Conservation (phyloP, 1,140 invertebrate species). For the Dysdera silvatica region DNA sequence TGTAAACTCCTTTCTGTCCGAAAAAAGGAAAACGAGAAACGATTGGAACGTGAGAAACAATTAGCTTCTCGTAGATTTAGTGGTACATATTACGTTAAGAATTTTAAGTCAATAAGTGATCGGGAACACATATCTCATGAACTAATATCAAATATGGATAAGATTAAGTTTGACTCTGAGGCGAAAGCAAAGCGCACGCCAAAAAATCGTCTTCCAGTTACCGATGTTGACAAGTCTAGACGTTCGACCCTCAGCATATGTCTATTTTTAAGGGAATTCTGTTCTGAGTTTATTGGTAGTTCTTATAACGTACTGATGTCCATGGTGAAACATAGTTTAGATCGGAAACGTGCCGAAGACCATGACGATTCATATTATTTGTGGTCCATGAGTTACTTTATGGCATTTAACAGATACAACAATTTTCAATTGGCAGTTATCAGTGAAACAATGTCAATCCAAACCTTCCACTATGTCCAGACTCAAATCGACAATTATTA, state of each 20-base stretch:
- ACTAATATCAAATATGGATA: slow-evolving; percentile 63
- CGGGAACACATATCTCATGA: slow-evolving; percentile 82
- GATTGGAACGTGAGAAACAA: background rate
- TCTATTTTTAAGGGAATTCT: slow-evolving; percentile 87
- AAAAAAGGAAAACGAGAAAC: slow-evolving; percentile 7
- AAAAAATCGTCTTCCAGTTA: slow-evolving; percentile 58
- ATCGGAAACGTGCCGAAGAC: slow-evolving; percentile 35
- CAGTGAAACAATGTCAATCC: slow-evolving; percentile 80
- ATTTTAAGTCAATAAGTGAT: slow-evolving; percentile 88
- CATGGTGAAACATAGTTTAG: slow-evolving; percentile 53
- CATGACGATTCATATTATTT: slow-evolving; percentile 89
- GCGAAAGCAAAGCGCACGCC: slow-evolving; percentile 59
- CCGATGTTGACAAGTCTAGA: slow-evolving; percentile 42
- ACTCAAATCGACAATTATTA: slow-evolving; percentile 80
- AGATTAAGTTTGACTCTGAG: slow-evolving; percentile 65
- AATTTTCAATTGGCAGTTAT: slow-evolving; percentile 78
- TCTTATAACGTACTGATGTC: slow-evolving; percentile 88
- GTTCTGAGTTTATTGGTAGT: slow-evolving; percentile 79
- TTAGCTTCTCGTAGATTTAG: slow-evolving; percentile 13
- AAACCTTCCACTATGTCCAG: slow-evolving; percentile 86
- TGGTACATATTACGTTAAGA: slow-evolving; percentile 56
- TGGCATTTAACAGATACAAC: slow-evolving; percentile 87
- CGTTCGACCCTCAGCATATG: slow-evolving; percentile 70
- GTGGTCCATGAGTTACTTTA: slow-evolving; percentile 90
- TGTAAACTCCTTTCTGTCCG: background rate